These are phyloP conservation scores for Oedothorax gibbosus DNA, from an alignment of 1,140 invertebrate genomes.

Conservation along the genomic window DNA sequence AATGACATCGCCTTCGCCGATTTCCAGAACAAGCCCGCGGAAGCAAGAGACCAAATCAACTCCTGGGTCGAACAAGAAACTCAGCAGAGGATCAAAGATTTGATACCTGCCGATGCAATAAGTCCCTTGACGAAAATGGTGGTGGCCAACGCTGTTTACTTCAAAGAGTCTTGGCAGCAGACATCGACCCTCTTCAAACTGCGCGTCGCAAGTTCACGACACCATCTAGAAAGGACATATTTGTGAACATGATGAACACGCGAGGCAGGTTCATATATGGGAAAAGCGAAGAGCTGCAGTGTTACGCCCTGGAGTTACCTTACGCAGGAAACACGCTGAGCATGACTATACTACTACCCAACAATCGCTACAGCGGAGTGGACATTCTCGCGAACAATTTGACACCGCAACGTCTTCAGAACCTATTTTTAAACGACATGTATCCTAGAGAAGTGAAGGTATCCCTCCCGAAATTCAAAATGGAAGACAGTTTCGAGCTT, in stretches of 20 bases:
- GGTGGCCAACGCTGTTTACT: constrained; percentile 69
- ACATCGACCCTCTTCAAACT: constrained; percentile 69
- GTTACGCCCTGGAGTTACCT: constrained; percentile 85
- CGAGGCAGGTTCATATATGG: constrained; percentile 63
- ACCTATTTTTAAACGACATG: constrained; percentile 60
- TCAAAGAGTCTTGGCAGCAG: constrained; percentile 66
- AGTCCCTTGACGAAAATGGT: constrained; percentile 68
- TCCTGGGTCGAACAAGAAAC: constrained; percentile 79
- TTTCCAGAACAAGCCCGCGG: constrained; percentile 72
- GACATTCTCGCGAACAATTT: constrained; percentile 62
- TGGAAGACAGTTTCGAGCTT: constrained; percentile 74
- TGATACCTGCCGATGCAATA: constrained; percentile 67
- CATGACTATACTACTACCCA: constrained; percentile 75
- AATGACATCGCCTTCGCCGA: constrained; percentile 76
- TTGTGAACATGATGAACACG: constrained; percentile 64
- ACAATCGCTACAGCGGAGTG: constrained; percentile 63
- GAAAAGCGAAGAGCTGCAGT: constrained; percentile 72
- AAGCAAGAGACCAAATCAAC: constrained; percentile 76
- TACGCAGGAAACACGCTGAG: constrained; percentile 87
- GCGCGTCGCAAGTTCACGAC: constrained; percentile 64
- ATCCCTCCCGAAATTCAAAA: constrained; percentile 83
- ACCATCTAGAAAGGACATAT: constrained; percentile 61
- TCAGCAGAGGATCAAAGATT: constrained; percentile 76
- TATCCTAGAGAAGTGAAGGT: constrained; percentile 75
- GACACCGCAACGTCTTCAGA: constrained; percentile 57